Percentiles rank a stretch among this genome's conserved stretches.
Evolutionary conservation across 1,140 invertebrate species (phyloP).

Genomic region (Trichogramma pretiosum): DNA sequence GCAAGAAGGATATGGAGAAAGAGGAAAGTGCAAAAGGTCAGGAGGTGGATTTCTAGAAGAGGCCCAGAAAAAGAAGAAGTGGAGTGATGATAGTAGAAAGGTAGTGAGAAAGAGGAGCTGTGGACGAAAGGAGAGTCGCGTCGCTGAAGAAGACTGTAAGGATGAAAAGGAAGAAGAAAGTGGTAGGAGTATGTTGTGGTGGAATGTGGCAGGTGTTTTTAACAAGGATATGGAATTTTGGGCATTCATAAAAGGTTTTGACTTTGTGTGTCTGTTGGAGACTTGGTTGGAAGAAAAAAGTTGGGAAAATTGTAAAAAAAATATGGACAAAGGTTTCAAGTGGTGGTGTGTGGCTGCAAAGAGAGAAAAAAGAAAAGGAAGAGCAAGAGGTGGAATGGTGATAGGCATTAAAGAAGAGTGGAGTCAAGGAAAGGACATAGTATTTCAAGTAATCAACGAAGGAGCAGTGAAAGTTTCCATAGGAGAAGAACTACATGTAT

Average conservation of each 20-base stretch:
- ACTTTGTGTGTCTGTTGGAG: constrained; percentile 1
- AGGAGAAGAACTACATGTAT: not conserved
- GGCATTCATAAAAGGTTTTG: not conserved
- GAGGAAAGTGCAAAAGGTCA: too few relatives aligned
- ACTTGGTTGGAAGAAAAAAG: constrained; percentile 12
- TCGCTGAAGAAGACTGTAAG: too few relatives aligned
- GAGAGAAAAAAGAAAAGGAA: constrained; percentile 14
- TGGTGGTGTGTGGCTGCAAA: constrained; percentile 6
- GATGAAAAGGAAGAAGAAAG: too few relatives aligned
- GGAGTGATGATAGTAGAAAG: too few relatives aligned
- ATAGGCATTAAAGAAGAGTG: constrained; percentile 3
- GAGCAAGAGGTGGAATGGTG: constrained; percentile 13
- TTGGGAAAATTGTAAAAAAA: constrained; percentile 2
- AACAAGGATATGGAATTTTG: too few relatives aligned
- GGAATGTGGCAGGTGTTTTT: too few relatives aligned
- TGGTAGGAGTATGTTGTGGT: too few relatives aligned
- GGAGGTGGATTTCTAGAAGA: too few relatives aligned
- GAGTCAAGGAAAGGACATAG: not conserved
- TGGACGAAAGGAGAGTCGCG: too few relatives aligned
- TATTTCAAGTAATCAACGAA: not conserved
- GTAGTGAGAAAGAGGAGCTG: too few relatives aligned
- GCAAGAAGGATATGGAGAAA: too few relatives aligned
- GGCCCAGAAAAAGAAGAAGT: too few relatives aligned
- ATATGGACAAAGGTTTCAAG: constrained; percentile 10
- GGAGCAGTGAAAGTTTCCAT: not conserved